Evolutionary conservation across 2,113 vertebrate genomes (phyloP), one percentile per base, ranked within the genome.

Genomic region (Ptychochromis oligacanthus): DNA sequence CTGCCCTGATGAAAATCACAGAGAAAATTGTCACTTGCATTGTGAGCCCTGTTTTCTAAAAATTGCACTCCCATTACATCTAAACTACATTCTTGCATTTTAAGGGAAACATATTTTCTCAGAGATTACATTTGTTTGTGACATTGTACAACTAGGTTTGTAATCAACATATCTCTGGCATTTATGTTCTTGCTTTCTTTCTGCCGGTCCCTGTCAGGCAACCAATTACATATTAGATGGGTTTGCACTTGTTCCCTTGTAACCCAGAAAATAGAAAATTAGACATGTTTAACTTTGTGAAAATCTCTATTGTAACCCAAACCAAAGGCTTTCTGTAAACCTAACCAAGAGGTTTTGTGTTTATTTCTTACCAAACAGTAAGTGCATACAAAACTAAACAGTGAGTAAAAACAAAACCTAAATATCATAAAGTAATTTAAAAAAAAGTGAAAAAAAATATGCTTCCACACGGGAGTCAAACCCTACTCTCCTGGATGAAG

Each of bases 361-460:
- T 3, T 5, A 22, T 55, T 55, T 55, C 54, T 55, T 11, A 55
- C 43, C 9, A 0, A 70, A 70, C 24, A 52, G 43, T 31, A 28
- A 70, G 24, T 70, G 46, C 49, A 70, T 31, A 70, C 43, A 70
- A 52, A 70, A 52, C 65, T 31, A 70, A 52, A 24, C 43, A 70
- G 15, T 52, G 24, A 31, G 11, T 52, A 52, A 31, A 70, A 49
- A 20, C 43, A 0, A 49, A 70, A 28, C 15, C 43, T 28, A 70
- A 28, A 70, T 52, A 43, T 1, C 9, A 3, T 46, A 14, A 49
- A 70, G 31, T 46, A 15, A 46, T n/a, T n/a, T n/a, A n/a, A n/a
- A n/a, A n/a, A n/a, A n/a, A n/a, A 46, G 13, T 5, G 24, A 28
- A 0, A 31, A 70, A 70, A 67, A 12, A 7, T 0, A 6, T 49